phyloP scores from a whole-genome alignment of 2,888 invertebrate genomes.

The Plutella xylostella region DNA sequence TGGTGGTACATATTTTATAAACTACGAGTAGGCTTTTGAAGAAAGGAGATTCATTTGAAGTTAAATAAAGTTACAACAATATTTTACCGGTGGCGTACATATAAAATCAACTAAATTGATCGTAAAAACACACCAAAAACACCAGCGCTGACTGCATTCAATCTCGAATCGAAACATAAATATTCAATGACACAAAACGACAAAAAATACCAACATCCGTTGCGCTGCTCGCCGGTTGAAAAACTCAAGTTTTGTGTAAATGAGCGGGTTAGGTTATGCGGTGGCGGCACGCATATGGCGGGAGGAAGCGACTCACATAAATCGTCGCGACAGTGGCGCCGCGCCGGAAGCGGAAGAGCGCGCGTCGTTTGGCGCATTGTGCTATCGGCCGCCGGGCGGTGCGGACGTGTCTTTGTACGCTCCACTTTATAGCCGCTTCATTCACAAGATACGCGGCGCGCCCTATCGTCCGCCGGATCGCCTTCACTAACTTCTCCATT shows the following conservation, averaged over 20 bases:
- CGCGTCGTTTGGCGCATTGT: constrained; percentile 70
- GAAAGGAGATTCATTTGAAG: too few species aligned
- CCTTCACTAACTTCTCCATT: constrained; percentile 27
- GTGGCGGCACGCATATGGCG: constrained; percentile 16
- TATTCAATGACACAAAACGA: not conserved
- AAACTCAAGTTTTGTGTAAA: constrained; percentile 66
- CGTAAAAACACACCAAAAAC: too few species aligned
- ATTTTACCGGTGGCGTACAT: too few species aligned
- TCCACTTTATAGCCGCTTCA: constrained; percentile 53
- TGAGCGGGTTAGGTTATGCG: constrained; percentile 48
- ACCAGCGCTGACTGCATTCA: too few species aligned
- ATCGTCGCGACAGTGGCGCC: constrained; percentile 62
- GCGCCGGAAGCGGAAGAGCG: constrained; percentile 65
- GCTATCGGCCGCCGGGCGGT: constrained; percentile 59
- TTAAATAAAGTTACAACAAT: too few species aligned
- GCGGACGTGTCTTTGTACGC: constrained; percentile 59
- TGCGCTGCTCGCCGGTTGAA: constrained; percentile 34
- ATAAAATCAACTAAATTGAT: too few species aligned
- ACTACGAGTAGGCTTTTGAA: too few species aligned
- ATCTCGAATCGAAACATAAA: not conserved
- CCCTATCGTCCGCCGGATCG: constrained; percentile 42
- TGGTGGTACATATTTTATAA: too few species aligned
- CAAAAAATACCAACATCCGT: not conserved
- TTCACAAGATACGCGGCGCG: constrained; percentile 41
- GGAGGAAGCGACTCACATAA: constrained; percentile 66